Conservation (phyloP, 1,140 invertebrate species). For the Saccostrea cuccullata region DNA sequence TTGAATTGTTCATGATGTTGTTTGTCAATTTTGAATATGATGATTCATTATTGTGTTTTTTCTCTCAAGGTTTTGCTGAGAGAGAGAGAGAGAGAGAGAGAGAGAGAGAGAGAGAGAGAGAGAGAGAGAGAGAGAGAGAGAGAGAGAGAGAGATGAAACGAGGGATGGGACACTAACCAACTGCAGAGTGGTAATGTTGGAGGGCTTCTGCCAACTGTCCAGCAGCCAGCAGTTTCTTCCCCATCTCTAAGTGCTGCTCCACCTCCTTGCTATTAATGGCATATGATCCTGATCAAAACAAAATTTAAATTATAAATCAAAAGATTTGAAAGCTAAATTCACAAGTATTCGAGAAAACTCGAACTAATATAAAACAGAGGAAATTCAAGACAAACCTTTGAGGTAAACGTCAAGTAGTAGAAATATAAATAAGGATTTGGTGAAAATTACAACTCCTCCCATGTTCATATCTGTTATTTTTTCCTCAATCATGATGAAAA, state of each 20-base stretch:
- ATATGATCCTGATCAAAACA: constrained; percentile 28
- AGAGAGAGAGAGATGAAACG: neutral
- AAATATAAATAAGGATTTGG: constrained; percentile 51
- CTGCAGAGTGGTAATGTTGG: constrained; percentile 98
- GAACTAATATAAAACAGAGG: neutral
- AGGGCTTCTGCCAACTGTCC: constrained; percentile 97
- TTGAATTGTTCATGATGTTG: too few species aligned
- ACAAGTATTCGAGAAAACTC: neutral
- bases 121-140: constrained; percentile 1
- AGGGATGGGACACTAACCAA: constrained; percentile 85
- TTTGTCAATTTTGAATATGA: too few species aligned
- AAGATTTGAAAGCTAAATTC: neutral
- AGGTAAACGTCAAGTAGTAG: constrained; percentile 61
- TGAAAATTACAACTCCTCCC: constrained; percentile 31
- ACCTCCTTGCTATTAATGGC: constrained; percentile 83
- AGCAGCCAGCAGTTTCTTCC: constrained; percentile 91
- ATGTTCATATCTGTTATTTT: constrained; percentile 49
- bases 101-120: constrained; percentile 12
- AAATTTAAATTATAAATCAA: neutral
- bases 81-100: constrained; percentile 18
- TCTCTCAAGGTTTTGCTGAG: too few species aligned
- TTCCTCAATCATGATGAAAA: constrained; percentile 29
- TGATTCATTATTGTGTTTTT: too few species aligned
- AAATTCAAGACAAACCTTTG: constrained; percentile 60
- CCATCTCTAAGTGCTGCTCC: constrained; percentile 94